Base-by-base conservation (phyloP, 2,113 vertebrate genomes). In the Dipodomys merriami region DNA sequence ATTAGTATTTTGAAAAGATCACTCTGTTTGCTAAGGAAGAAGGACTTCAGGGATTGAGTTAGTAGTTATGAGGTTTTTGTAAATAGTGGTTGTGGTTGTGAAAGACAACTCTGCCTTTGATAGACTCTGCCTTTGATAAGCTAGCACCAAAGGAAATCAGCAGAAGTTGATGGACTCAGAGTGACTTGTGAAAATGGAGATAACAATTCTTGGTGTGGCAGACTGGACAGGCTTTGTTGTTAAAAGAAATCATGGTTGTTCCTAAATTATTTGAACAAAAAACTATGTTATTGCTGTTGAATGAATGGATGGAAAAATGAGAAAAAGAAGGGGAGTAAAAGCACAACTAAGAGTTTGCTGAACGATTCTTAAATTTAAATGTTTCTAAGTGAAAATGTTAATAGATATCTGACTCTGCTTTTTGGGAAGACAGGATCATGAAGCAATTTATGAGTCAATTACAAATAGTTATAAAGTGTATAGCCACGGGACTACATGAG, bases 391-490 rank as follows among this genome's bases (percentile, higher is more conserved):
- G 20, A 79, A 33, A 9, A 91, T 92, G 6, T 69, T 83, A 89
- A 79, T 29, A 8, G 22, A n/a, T 74, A 11, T 86, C n/a, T 33
- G 46, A 19, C 19, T 71, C 23, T 71, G 49, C 44, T 29, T 67
- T 76, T 76, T 83, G 35, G 11, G 73, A 90, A 86, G 46, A 64
- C 0, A 57, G 15, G 3, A 67, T 90, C 22, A 62, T 39, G 78
- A 25, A 78, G 7, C 20, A 46, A 15, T 69, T 83, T 92, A 25
- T 92, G 2, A 60, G 4, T 64, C 44, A 44, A 27, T 82, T 22
- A 65, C 15, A 78, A 93, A 64, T 44, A 78, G n/a, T 35, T 64
- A 79, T 83, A 83, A 57, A 57, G 2, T 81, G 90, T 94, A 90
- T 93, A 72, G 27, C 15, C 27, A 30, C 27, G 3, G 49, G 5